These are phyloP conservation scores for Phrynocephalus forsythii DNA, from an alignment of 2,797 vertebrate genomes.

Conservation along the genomic window DNA sequence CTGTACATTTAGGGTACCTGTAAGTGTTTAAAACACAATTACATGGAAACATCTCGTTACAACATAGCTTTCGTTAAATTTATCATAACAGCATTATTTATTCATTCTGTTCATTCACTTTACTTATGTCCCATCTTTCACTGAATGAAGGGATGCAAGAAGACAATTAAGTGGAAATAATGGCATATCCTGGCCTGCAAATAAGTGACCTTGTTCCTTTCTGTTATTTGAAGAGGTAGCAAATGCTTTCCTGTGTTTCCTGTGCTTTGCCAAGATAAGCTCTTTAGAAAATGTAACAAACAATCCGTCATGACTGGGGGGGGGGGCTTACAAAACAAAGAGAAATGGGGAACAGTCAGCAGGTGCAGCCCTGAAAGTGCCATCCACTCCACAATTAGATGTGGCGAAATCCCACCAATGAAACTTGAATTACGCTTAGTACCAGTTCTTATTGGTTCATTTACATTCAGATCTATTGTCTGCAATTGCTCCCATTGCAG, in stretches of 20 bases:
- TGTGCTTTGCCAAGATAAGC: constrained; percentile 60
- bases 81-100: constrained; percentile 61
- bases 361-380: background rate
- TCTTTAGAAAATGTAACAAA: constrained; percentile 34
- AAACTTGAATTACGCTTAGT: constrained; percentile 20
- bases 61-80: constrained; percentile 68
- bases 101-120: no score
- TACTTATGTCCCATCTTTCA: no score
- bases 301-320: background rate
- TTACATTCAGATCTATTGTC: background rate
- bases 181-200: constrained; percentile 50
- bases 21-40: constrained; percentile 65
- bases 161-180: constrained; percentile 47
- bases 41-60: constrained; percentile 54
- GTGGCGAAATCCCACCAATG: background rate
- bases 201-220: constrained; percentile 51
- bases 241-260: background rate
- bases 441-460: background rate
- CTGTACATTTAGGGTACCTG: constrained; percentile 61
- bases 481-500: background rate
- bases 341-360: background rate
- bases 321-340: background rate
- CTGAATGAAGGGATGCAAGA: no score
- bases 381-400: background rate
- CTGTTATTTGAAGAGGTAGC: constrained; percentile 26